Base-by-base conservation (phyloP, 1,140 invertebrate genomes). In the Oreohelix idahoensis region DNA sequence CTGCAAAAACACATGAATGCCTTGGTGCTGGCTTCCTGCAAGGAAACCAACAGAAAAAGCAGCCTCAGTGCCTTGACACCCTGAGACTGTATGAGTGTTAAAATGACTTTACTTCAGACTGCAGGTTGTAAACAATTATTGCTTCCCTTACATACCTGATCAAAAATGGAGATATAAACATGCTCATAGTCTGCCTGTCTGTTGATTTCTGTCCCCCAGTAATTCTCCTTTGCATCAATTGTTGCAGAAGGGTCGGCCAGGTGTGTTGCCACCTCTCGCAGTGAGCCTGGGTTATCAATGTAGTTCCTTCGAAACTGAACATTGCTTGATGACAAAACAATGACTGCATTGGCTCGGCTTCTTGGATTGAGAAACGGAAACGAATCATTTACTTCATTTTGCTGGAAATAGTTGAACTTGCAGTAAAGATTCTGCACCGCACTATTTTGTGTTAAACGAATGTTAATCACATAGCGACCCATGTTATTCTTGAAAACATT, bases 141-240 rank as follows among this genome's bases (percentile, higher is more conserved):
- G 17, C 8, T 42, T 32, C 70, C 32, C 13, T 1, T 53, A 79
- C 69, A 51, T 75, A 82, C 80, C 51, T 90, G 88, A 73, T 92
- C 92, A 88, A 93, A 92, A n/a, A 92, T 89, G 36, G 83, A 49
- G 0, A 70, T 75, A 53, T 91, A 88, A 5, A 93, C 87, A 63
- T 82, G 74, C 42, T 84, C 71, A 84, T 80, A 84, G 17, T 87
- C 83, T 36, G 75, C 49, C 42, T 89, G 84, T 35, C 84, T 84
- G 38, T 82, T 86, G 32, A 89, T 84, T 36, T 86, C 84, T 71
- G 89, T 95, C 26, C 97, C 97, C 84, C 99, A 94, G 96, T 97
- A 99, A 90, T 99, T 99, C 87, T 95, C 96, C 8, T 96, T 96
- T 84, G 97, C 98, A 91, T 99, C 97, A 15, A 99, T 96, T n/a